Base-by-base conservation (phyloP, 2,888 invertebrate species). In the Megastigmus dorsalis region DNA sequence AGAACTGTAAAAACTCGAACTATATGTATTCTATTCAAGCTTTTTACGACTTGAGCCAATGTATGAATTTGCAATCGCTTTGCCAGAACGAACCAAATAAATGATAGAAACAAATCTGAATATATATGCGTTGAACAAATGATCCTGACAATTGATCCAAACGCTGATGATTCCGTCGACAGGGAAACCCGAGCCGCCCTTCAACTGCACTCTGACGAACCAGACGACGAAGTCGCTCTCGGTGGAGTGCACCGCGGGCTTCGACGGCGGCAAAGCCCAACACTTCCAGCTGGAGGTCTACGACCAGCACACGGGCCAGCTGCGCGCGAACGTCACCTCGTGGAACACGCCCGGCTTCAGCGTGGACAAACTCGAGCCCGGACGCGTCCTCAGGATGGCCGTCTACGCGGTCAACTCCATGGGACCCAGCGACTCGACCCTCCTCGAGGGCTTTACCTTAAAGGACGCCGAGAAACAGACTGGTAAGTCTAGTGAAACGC, bases 341-440 rank as follows among this genome's bases (percentile, higher is more conserved):
- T 91, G 91, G 77, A 91, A 91, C 80, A 84, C 78, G 45, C 94
- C 96, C 0, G 90, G 92, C 36, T 94, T 97, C 89, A 93, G 93
- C 69, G 93, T 96, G 0, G 92, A 92, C 79, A 93, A 93, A 4
- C 90, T 97, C 65, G 93, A 94, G 68, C 92, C 96, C 0, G 96
- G 95, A 5, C 93, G 93, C 81, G 91, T 93, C 15, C 91, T 97
- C 79, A 93, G 93, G 81, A 92, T 97, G 86, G 90, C 93, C 65
- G 91, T 97, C 77, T 96, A 95, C 87, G 94, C 96, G 1, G 92
- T 92, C 74, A 97, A 97, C 87, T 92, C 93, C 5, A 94, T 95
- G 83, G 97, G 97, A 15, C 90, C 93, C 80, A 96, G 96, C 78
- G 95, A 95, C 75, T 88, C 91, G 0, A 91, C 93, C 18, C 86